These are phyloP conservation scores for Drosophila subpulchrella DNA, from an alignment of 1,140 invertebrate genomes.

Conservation along the genomic window DNA sequence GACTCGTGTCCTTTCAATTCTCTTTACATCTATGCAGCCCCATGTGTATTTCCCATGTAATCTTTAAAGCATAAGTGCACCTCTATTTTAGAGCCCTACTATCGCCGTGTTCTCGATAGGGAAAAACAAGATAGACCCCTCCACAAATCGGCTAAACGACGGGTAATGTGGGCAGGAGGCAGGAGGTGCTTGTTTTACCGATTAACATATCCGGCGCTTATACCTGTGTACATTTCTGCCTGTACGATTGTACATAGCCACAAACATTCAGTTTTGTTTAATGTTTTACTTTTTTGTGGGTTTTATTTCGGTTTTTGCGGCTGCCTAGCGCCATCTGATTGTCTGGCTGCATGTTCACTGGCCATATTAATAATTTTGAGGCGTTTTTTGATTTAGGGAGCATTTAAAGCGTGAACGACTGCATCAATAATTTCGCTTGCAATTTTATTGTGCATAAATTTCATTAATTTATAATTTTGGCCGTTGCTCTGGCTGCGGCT, in stretches of 20 bases:
- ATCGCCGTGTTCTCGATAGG: conserved; percentile 21
- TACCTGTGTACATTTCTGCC: conserved; percentile 37
- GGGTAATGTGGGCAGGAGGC: conserved; percentile 15
- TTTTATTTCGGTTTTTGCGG: conserved; percentile 7
- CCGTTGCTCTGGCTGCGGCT: conserved; percentile 53
- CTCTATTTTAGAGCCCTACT: conserved; percentile 10
- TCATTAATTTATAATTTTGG: conserved; percentile 85
- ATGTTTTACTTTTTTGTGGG: conserved; percentile 3
- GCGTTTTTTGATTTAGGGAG: conserved; percentile 82
- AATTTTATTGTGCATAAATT: conserved; percentile 85
- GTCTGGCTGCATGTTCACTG: conserved; percentile 67
- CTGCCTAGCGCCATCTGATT: conserved; percentile 56
- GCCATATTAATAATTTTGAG: conserved; percentile 77
- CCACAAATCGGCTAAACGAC: conserved; percentile 31
- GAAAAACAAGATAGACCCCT: conserved; percentile 32
- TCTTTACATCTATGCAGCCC: not conserved
- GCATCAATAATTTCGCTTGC: conserved; percentile 84
- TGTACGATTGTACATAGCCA: conserved; percentile 24
- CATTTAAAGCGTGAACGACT: conserved; percentile 84
- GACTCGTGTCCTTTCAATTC: no score
- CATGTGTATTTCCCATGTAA: not conserved
- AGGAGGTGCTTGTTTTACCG: conserved; percentile 64
- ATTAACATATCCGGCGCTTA: conserved; percentile 76
- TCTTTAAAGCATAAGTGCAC: conserved; percentile 7
- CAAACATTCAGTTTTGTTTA: conserved; percentile 29